These are phyloP conservation scores for Seira musarum DNA, from an alignment of 2,888 invertebrate genomes.

Conservation along the genomic window DNA sequence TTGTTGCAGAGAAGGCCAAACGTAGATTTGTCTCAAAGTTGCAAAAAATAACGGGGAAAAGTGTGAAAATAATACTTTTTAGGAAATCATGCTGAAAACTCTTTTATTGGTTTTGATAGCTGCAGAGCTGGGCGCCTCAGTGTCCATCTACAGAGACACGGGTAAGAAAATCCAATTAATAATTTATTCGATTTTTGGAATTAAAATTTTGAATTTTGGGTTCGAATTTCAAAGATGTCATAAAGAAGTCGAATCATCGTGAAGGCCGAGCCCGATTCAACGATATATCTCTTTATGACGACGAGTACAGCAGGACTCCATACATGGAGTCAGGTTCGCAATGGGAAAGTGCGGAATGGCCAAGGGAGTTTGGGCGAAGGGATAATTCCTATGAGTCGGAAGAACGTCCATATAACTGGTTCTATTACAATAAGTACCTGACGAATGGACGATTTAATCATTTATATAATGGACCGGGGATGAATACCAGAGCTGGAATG, in stretches of 20 bases:
- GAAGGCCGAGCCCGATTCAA: conserved; percentile 26
- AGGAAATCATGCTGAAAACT: too few species aligned
- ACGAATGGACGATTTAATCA: conserved; percentile 40
- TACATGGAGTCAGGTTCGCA: conserved; percentile 31
- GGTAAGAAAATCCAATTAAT: conserved; percentile 14
- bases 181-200: not conserved
- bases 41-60: too few species aligned
- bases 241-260: conserved; percentile 30
- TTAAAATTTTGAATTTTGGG: not conserved
- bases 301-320: conserved; percentile 19
- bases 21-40: too few species aligned
- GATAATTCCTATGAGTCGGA: conserved; percentile 34
- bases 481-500: conserved; percentile 30
- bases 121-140: too few species aligned
- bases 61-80: too few species aligned
- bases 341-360: conserved; percentile 51
- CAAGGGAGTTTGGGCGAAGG: not conserved
- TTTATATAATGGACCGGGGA: conserved; percentile 42
- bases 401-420: conserved; percentile 35
- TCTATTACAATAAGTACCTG: conserved; percentile 42
- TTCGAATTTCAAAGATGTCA: conserved; percentile 25
- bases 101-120: too few species aligned
- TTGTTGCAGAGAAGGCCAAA: too few species aligned
- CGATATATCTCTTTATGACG: conserved; percentile 29
- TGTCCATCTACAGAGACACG: conserved; percentile 35